Percentiles rank a stretch among this genome's conserved stretches.
phyloP scores from a whole-genome alignment of 30 jellyfish, hydroid and myxozoan genomes.

The Turritopsis dohrnii region DNA sequence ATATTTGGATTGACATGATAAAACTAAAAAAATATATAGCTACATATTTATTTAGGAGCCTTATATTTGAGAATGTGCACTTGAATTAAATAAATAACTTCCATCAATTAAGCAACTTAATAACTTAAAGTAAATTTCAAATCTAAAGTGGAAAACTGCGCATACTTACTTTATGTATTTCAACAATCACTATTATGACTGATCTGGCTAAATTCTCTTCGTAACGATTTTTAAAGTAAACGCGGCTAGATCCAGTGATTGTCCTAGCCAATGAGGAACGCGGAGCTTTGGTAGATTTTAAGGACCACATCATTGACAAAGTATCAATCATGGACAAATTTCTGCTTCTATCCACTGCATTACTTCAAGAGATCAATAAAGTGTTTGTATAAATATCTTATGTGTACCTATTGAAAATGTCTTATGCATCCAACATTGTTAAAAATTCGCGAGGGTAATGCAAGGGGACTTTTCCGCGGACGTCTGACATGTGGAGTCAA shows the following conservation, averaged over 20 bases:
- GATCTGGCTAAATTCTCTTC: neutral
- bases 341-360: neutral
- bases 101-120: too few species aligned
- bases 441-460: too few species aligned
- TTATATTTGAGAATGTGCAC: neutral
- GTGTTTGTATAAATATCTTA: too few species aligned
- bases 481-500: too few species aligned
- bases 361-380: too few species aligned
- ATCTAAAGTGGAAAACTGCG: neutral
- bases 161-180: neutral
- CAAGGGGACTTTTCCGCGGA: too few species aligned
- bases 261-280: slow-evolving; percentile 22
- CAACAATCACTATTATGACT: neutral
- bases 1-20: slow-evolving; percentile 32
- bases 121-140: neutral
- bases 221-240: slow-evolving; percentile 7
- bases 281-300: neutral
- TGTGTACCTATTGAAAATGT: too few species aligned
- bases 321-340: neutral
- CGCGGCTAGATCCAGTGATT: slow-evolving; percentile 49
- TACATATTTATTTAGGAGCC: neutral
- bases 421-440: too few species aligned
- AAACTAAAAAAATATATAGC: neutral
- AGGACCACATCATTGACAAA: neutral
- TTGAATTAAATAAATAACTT: neutral